A percentile compares a stretch with the other conserved stretches of the same genome.
Conservation (phyloP, 2,888 invertebrate genomes). For the Crematogaster levior region DNA sequence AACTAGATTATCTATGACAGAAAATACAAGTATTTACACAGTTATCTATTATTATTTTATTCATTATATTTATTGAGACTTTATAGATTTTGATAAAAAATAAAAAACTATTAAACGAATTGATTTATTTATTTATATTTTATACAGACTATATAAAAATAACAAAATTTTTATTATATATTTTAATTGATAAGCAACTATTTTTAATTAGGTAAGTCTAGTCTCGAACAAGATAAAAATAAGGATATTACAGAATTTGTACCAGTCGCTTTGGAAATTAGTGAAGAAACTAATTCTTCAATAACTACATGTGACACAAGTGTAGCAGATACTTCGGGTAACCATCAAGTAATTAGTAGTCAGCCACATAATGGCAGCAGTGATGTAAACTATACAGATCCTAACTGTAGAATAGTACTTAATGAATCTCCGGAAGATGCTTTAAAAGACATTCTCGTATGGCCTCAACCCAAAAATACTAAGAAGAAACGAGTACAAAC, state of each 20-base stretch:
- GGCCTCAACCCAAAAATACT: not conserved
- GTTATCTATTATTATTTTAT: not conserved
- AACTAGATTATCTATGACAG: slow-evolving; percentile 19
- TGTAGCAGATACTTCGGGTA: not conserved
- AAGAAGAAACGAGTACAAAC: slow-evolving; percentile 5
- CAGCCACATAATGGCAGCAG: not conserved
- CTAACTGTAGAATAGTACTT: not conserved
- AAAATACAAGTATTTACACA: slow-evolving; percentile 8
- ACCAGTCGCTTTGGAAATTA: not conserved
- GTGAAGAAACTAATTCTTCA: slow-evolving; percentile 7
- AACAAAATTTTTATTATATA: not conserved
- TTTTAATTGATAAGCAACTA: not conserved
- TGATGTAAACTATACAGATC: not conserved
- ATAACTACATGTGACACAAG: slow-evolving; percentile 5
- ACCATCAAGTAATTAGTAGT: slow-evolving; percentile 21
- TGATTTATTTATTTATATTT: no score
- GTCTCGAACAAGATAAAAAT: not conserved
- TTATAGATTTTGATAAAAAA: slow-evolving; percentile 5
- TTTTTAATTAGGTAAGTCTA: slow-evolving; percentile 1
- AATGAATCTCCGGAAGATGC: not conserved
- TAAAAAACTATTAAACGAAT: not conserved
- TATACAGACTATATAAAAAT: slow-evolving; percentile 2
- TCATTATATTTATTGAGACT: not conserved
- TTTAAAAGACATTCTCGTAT: slow-evolving; percentile 7
- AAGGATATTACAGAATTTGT: not conserved